Base-by-base conservation (phyloP, 2,113 vertebrate species). In the Aythya baeri region DNA sequence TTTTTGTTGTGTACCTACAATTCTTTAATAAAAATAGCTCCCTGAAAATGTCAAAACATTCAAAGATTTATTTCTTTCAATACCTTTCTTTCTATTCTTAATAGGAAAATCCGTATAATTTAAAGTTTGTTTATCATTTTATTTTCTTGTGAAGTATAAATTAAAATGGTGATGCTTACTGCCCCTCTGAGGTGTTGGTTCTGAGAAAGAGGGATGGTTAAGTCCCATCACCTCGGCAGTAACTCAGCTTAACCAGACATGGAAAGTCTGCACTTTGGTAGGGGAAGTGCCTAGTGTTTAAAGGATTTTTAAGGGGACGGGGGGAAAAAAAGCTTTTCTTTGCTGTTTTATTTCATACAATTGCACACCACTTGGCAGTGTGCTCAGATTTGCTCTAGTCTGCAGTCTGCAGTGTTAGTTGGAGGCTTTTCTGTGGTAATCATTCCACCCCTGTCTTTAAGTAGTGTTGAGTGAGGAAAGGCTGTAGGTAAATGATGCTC, bases 1-100 rank as follows among this genome's bases (percentile, higher is more conserved):
- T 78, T 96, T 96, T 88, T 88, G 43, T 70, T 70, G 38, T 91
- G 89, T 93, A 90, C 80, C 76, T 92, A 80, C 63, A 83, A 92
- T 92, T 88, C 76, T 91, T 88, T 81, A 91, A 88, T 90, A 95
- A 93, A 96, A 94, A 80, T 81, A 77, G 79, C 93, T 95, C 52
- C 50, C 65, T 83, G 77, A 86, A 88, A 77, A 86, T 80, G 91
- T 88, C 91, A 92, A 90, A 90, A 90, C 91, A 95, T 70, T 71
- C 57, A 50, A 74, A 74, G 41, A 91, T 95, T 77, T 95, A 93
- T 92, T 91, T 88, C 32, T 58, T 92, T 86, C 89, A 83, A 70
- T 91, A 91, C 11, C 7, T 18, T 41, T 83, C 38, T 58, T 25
- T 57, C n/a, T 83, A 66, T 86, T 88, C 84, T 86, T 88, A 95